Evolutionary conservation across 2,888 invertebrate species (phyloP).

Genomic region (Tiphia femorata): DNA sequence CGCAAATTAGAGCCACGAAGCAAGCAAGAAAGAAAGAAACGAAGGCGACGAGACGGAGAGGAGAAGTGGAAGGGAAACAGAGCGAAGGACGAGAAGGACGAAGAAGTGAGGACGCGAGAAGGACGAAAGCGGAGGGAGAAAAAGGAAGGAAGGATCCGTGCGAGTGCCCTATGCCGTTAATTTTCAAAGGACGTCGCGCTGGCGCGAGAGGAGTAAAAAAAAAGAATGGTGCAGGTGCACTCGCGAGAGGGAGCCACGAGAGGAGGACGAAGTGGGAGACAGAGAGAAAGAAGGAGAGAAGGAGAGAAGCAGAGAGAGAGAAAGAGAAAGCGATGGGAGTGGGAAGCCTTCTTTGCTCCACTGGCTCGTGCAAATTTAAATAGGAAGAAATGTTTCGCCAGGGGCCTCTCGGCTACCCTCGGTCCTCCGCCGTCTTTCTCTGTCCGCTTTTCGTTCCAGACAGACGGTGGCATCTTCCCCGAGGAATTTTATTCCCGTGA

Average conservation of each 20-base stretch:
- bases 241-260: too few relatives aligned
- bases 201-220: background rate
- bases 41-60: too few relatives aligned
- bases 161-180: background rate
- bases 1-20: too few relatives aligned
- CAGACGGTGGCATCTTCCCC: slow-evolving; percentile 19
- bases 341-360: slow-evolving; percentile 30
- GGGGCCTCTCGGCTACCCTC: slow-evolving; percentile 17
- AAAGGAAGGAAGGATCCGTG: too few relatives aligned
- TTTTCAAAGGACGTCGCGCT: background rate
- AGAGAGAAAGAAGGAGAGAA: background rate
- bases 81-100: too few relatives aligned
- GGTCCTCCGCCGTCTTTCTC: slow-evolving; percentile 7
- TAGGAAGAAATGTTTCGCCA: slow-evolving; percentile 38
- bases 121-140: slow-evolving; percentile 13
- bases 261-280: background rate
- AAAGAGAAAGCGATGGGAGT: background rate
- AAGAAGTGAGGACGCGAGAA: too few relatives aligned
- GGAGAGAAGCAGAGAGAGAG: background rate
- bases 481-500: slow-evolving; percentile 23
- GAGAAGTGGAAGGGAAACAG: too few relatives aligned
- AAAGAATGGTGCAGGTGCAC: too few relatives aligned
- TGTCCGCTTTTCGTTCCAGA: slow-evolving; percentile 10
- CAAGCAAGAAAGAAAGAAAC: too few relatives aligned
- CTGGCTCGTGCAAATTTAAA: slow-evolving; percentile 45